Conservation (phyloP, 2,888 invertebrate genomes). For the Coremacera marginata region DNA sequence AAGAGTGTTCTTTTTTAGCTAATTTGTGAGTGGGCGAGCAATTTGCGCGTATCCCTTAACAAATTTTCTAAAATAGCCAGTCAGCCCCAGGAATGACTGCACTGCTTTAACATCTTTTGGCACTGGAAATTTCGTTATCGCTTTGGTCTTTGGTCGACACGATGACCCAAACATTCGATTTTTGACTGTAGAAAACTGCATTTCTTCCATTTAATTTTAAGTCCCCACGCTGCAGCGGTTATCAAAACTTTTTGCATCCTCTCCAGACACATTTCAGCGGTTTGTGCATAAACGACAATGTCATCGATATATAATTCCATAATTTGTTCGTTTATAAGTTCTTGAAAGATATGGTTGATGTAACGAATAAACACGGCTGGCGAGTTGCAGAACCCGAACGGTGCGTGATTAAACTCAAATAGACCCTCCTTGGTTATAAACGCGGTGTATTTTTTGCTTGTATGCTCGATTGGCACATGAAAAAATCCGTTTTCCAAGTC, state of each 20-base stretch:
- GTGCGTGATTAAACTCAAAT: constrained; percentile 40
- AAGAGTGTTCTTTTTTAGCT: no score
- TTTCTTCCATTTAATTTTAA: not conserved
- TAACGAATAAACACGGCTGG: not conserved
- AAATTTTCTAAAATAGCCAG: not conserved
- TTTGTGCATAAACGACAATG: no score
- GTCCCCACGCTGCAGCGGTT: not conserved
- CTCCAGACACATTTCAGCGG: no score
- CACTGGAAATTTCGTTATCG: not conserved
- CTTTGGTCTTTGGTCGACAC: no score
- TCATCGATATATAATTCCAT: no score
- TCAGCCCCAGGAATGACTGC: constrained; percentile 1
- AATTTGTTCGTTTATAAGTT: not conserved
- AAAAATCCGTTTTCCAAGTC: not conserved
- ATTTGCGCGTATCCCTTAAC: no score
- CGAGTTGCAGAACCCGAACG: not conserved
- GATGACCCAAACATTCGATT: no score
- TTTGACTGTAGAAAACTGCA: no score
- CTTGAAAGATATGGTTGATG: not conserved
- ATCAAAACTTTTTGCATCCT: not conserved
- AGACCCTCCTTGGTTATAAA: constrained; percentile 30
- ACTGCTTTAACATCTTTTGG: not conserved
- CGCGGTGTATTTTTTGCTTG: constrained; percentile 35
- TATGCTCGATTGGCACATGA: constrained; percentile 26
- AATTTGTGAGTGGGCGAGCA: not conserved